Base-by-base conservation (phyloP, 2,113 vertebrate species). In the Acanthochromis polyacanthus region DNA sequence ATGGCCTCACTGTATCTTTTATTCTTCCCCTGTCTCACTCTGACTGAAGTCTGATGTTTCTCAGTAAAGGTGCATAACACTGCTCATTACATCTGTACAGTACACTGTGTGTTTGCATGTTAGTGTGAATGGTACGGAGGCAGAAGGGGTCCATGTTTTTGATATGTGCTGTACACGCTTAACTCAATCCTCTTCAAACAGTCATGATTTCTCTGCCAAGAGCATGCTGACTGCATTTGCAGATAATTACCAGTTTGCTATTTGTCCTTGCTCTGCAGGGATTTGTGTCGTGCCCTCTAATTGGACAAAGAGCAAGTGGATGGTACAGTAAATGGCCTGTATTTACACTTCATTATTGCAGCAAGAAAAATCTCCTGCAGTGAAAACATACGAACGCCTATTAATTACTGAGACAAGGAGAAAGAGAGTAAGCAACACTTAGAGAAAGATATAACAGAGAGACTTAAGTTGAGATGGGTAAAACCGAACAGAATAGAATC, bases 251-350 rank as follows among this genome's bases (percentile, higher is more conserved):
- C 73, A 69, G 58, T 85, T 81, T 71, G 56, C 59, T 75, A 66
- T 85, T 83, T 83, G 88, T 84, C 76, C 72, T 72, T 52, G 69
- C 80, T 91, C 85, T 59, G 71, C 52, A 0, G 89, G 81, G 83
- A 86, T 73, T 84, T 80, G 77, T 86, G 84, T 77, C 76, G 78
- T 81, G 75, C 30, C 70, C 67, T 72, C 64, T 83, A 91, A 93
- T 86, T 86, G 79, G 81, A 89, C 82, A 79, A 81, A 83, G 65
- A 87, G 80, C 69, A 91, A 91, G 71, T 65, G 56, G 71, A 82
- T 82, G 60, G 64, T 88, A 77, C 58, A 80, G 60, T 87, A 84
- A 91, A 89, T 87, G 83, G 73, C 51, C 71, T 78, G 80, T 50
- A 76, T 88, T 77, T 82, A 82, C 73, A 75, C 81, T 83, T 87